Evolutionary conservation across 1,140 invertebrate species (phyloP).

Genomic region (Drosophila gunungcola): DNA sequence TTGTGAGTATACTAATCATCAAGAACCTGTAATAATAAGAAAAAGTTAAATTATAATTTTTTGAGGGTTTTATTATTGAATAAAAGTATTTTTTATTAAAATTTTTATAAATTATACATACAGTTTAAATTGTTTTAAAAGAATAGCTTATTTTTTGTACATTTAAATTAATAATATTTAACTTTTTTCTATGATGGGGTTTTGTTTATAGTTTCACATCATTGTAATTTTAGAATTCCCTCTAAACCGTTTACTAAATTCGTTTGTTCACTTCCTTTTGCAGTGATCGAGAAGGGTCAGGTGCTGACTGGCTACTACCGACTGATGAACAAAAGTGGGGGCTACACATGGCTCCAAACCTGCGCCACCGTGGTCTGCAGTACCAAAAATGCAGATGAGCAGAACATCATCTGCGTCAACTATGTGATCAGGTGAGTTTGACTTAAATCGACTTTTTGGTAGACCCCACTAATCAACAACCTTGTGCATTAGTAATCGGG

Average conservation of each 20-base stretch:
- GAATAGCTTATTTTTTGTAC: no score
- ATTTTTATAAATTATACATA: no score
- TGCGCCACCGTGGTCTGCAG: constrained; percentile 98
- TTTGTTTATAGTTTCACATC: no score
- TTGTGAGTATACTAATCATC: constrained; percentile 88
- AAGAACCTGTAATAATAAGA: background rate
- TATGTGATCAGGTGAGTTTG: constrained; percentile 88
- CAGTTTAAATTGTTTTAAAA: no score
- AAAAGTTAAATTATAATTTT: no score
- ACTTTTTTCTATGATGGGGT: background rate
- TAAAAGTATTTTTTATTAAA: no score
- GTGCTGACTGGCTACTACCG: constrained; percentile 98
- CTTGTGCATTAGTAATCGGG: constrained; percentile 89
- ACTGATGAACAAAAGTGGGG: constrained; percentile 97
- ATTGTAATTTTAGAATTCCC: background rate
- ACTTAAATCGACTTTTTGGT: no score
- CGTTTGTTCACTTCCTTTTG: constrained; percentile 66
- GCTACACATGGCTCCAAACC: constrained; percentile 98
- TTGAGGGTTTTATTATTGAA: no score
- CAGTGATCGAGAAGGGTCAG: constrained; percentile 98
- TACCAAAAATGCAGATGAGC: constrained; percentile 97
- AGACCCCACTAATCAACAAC: background rate
- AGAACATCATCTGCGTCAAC: constrained; percentile 98
- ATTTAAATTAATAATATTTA: background rate
- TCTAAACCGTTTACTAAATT: no score